Base-by-base conservation (phyloP, 2,113 vertebrate genomes). In the Lichenostomus cassidix region DNA sequence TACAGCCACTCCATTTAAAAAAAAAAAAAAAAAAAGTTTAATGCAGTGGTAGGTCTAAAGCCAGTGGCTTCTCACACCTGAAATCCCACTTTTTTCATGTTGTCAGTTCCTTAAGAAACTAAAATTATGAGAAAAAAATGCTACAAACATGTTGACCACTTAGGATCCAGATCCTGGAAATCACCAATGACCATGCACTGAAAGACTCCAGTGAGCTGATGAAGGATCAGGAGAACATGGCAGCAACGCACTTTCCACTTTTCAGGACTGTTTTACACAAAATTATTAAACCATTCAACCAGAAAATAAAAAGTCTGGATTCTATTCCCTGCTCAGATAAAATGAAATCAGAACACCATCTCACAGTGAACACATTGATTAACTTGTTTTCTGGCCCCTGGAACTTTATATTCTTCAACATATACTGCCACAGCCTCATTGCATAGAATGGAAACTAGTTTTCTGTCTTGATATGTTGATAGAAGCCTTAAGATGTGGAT, bases 1-100 rank as follows among this genome's bases (percentile, higher is more conserved):
- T 22, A 47, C 1, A 69, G 13, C 4, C 1, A 1, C n/a, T 47
- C 14, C 8, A 23, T 23, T 1, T 29, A 20, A 65, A 33, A 31
- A 49, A 23, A 14, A 29, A 20, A 11, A 0, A 5, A 22, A 1
- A 5, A 39, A n/a, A 70, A 11, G 12, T 55, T 79, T 64, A 64
- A 44, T 41, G 25, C 10, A 64, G 20, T 42, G n/a, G 6, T 39
- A 67, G 23, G n/a, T 50, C 7, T 52, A 52, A 67, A 68, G 14
- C 7, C 37, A 88, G 11, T n/a, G 11, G 14, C 25, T 76, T 56
- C 12, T 24, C 21, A n/a, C n/a, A 27, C 8, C 11, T 69, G 16
- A 65, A 85, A 35, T 49, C 11, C 1, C 12, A 62, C 11, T 62
- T 62, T 5, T 64, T 83, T 64, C 44, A 12, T 53, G 63, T 50